Conservation (phyloP, 2,888 invertebrate species). For the Agrochola lychnidis region DNA sequence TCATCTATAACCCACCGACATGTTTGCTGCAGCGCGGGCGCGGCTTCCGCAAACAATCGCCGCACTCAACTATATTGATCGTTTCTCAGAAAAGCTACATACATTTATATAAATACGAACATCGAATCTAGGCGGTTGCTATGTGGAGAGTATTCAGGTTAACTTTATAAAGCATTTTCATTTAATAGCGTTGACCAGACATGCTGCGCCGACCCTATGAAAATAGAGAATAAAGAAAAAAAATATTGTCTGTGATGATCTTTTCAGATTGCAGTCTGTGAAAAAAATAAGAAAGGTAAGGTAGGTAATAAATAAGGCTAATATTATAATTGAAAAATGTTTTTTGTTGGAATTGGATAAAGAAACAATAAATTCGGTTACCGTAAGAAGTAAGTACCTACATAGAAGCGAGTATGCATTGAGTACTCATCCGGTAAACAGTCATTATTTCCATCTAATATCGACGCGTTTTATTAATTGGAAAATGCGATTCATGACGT, state of each 20-base stretch:
- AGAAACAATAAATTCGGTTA: not conserved
- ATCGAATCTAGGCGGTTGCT: not conserved
- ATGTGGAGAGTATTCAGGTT: not conserved
- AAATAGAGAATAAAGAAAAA: not conserved
- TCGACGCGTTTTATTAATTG: too few relatives aligned
- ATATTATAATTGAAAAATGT: not conserved
- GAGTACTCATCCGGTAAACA: not conserved
- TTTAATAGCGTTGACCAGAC: not conserved
- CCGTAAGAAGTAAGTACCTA: not conserved
- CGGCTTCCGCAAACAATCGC: constrained; percentile 56
- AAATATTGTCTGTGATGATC: not conserved
- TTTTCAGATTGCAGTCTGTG: not conserved
- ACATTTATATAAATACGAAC: constrained; percentile 8
- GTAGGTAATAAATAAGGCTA: not conserved
- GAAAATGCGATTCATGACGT: too few relatives aligned
- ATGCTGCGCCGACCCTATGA: not conserved
- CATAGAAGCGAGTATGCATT: not conserved
- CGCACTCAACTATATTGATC: constrained; percentile 20
- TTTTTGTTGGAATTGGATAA: not conserved
- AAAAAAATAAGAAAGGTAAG: not conserved
- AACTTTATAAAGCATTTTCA: not conserved
- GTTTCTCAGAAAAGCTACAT: constrained; percentile 23
- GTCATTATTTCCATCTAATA: not conserved
- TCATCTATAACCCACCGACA: constrained; percentile 4
- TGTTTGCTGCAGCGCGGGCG: not conserved